Conservation (phyloP, 2,113 vertebrate genomes). For the Ramphastos sulfuratus region DNA sequence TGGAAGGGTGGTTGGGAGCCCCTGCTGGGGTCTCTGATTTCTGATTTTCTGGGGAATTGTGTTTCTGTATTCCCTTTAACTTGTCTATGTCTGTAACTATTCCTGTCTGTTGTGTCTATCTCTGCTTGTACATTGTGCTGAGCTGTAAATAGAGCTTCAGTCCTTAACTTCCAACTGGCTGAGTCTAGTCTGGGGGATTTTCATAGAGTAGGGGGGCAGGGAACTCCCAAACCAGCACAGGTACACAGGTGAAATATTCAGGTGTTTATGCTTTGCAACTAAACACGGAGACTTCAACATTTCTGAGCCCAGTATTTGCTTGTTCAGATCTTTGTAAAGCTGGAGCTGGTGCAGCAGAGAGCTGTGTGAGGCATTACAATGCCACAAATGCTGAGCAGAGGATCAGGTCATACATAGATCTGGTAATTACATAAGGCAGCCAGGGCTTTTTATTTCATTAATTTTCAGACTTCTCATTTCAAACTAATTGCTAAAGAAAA, state of each 20-base stretch:
- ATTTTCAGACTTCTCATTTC: not conserved
- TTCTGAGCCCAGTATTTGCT: not conserved
- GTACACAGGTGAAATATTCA: not conserved
- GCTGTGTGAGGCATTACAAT: accelerated
- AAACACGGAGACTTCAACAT: not conserved
- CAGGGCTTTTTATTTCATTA: not conserved
- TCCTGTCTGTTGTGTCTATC: no score
- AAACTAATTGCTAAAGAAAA: not conserved
- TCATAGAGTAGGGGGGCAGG: no score
- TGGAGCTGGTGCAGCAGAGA: not conserved
- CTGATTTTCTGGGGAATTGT: no score
- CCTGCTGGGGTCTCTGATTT: no score
- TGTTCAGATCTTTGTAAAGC: not conserved
- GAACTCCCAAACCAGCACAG: no score
- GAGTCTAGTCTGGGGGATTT: no score
- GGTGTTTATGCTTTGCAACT: not conserved
- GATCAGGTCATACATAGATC: not conserved
- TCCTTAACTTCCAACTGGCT: no score
- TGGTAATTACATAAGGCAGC: not conserved
- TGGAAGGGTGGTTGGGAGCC: no score
- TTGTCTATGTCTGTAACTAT: no score
- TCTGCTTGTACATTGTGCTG: no score
- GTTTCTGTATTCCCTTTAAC: no score
- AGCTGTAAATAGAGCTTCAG: no score
- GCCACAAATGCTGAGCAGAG: not conserved